Evolutionary conservation across 2,113 vertebrate genomes (phyloP).

Genomic region (Myiozetetes cayanensis): DNA sequence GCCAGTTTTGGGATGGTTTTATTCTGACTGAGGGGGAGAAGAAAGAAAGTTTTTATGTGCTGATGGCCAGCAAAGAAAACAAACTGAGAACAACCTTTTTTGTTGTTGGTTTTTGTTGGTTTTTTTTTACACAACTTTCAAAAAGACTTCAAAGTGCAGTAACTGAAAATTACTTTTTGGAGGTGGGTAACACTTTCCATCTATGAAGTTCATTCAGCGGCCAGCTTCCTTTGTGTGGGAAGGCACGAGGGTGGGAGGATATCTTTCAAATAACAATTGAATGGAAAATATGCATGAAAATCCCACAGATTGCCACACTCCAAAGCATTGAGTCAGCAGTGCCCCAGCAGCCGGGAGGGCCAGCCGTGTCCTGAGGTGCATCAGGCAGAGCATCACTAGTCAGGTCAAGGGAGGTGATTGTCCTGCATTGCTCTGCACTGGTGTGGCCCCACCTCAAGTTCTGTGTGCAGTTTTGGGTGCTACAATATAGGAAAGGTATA

Average conservation of each 20-base stretch:
- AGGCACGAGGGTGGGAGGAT: not conserved
- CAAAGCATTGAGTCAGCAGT: not conserved
- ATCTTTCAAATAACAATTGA: not conserved
- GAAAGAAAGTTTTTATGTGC: not conserved
- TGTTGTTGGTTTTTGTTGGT: not conserved
- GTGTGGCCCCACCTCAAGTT: not conserved
- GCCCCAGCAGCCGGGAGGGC: not conserved
- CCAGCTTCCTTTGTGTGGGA: not conserved
- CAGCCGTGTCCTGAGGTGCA: not conserved
- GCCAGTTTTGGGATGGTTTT: not conserved
- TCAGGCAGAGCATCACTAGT: not conserved
- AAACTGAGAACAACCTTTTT: not conserved
- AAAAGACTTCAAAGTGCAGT: not conserved
- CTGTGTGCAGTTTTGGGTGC: not conserved
- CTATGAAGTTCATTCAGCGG: not conserved
- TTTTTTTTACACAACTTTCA: not conserved
- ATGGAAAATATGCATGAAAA: conserved; percentile 17
- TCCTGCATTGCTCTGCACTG: not conserved
- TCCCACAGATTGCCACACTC: not conserved
- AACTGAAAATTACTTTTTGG: not conserved
- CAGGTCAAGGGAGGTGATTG: not conserved
- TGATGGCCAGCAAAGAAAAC: not conserved
- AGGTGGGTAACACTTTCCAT: not conserved
- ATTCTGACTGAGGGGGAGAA: not conserved
- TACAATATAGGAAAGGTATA: not conserved